Evolutionary conservation across 2,797 vertebrate species (phyloP).

Genomic region (Falco peregrinus): DNA sequence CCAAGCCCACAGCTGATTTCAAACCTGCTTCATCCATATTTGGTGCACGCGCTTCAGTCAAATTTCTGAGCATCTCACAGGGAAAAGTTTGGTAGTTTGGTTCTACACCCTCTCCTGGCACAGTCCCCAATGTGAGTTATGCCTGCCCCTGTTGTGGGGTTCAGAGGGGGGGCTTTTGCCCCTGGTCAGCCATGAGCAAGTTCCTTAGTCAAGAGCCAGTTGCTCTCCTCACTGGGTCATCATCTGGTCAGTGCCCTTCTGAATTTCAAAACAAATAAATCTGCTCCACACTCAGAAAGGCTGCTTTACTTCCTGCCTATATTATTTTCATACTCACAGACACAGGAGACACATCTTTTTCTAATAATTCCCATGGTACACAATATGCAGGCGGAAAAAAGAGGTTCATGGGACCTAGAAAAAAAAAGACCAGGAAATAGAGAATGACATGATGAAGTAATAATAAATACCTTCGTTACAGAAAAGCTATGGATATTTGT

Average conservation of each 20-base stretch:
- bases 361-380: background rate
- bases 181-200: background rate
- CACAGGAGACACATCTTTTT: background rate
- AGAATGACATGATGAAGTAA: background rate
- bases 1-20: background rate
- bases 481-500: background rate
- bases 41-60: background rate
- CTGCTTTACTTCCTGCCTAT: background rate
- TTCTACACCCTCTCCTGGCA: background rate
- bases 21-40: background rate
- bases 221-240: background rate
- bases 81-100: background rate
- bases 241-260: background rate
- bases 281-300: background rate
- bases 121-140: fast-evolving
- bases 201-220: background rate
- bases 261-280: background rate
- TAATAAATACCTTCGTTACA: background rate
- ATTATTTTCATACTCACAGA: background rate
- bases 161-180: background rate
- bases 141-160: background rate
- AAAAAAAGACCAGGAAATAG: background rate
- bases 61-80: background rate
- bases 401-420: background rate
- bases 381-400: background rate